A percentile compares a stretch with the other conserved stretches of the same genome.
Conservation (phyloP, 2,113 vertebrate species). For the Brachypteracias leptosomus region DNA sequence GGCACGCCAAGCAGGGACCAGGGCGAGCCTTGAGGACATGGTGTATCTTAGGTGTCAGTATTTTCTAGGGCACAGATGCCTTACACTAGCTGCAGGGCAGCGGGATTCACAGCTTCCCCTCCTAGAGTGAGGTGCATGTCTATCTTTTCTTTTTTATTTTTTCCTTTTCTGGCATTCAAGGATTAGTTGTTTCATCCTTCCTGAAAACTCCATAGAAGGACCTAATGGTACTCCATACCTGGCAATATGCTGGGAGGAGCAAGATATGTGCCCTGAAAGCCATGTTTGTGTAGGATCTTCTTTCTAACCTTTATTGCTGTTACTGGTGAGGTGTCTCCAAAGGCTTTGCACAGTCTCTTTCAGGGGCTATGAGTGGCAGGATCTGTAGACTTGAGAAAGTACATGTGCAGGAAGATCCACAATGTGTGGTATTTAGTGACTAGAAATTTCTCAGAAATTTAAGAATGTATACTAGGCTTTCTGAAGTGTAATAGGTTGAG, state of each 20-base stretch:
- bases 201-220: background rate
- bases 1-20: background rate
- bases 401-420: background rate
- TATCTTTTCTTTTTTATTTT: background rate
- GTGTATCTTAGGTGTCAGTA: background rate
- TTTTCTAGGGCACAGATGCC: background rate
- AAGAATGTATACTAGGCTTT: background rate
- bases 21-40: background rate
- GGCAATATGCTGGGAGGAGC: background rate
- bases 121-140: background rate
- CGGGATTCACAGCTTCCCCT: background rate
- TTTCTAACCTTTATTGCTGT: rapidly evolving
- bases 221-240: background rate
- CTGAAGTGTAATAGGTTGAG: background rate
- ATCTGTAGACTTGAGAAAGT: background rate
- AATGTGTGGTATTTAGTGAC: background rate
- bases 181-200: background rate
- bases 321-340: background rate
- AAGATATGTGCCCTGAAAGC: background rate
- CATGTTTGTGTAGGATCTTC: background rate
- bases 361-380: rapidly evolving
- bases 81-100: background rate
- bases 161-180: background rate
- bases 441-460: background rate
- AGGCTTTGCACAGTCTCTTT: background rate